Evolutionary conservation across 2,113 vertebrate species (phyloP), one percentile per base, ranked within the genome.

Genomic region (Daboia siamensis): DNA sequence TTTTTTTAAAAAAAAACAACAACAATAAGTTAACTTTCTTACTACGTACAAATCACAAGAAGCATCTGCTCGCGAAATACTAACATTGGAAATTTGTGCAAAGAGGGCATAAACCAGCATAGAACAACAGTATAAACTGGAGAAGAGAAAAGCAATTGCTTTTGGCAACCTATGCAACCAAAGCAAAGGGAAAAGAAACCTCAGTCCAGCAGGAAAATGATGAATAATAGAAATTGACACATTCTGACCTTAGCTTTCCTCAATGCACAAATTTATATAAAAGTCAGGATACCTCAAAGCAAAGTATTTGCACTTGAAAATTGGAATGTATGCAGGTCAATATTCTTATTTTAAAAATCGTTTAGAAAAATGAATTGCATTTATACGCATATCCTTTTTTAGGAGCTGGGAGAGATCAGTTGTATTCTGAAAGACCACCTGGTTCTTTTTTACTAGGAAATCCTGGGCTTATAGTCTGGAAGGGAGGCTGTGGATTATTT

Each of bases 1-100:
- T 33, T 86, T 61, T 92, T 55, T 20, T 13, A 90, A 85, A 98
- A 97, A 97, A 93, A 26, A 96, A 97, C 98, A 98, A 98, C 97
- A 97, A 93, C 29, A 96, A 97, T 98, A 98, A 98, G 91, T 98
- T 98, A 98, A 84, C 93, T 57, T 86, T 91, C 95, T 95, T 96
- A 90, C 21, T 51, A 90, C 46, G n/a, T 94, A 98, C 97, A 97
- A 94, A 96, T 91, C 0, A 4, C 88, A 89, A 84, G 52, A 0
- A 92, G 90, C 0, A 6, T 44, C 57, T 74, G 0, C 56, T 92
- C 87, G 88, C 0, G 90, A 96, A 97, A 95, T 80, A 95, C 94
- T 94, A 94, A 94, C 85, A 29, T 48, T 88, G 9, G 26, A n/a
- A 46, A 21, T 48, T 4, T 17, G 51, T 1, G 48, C 80, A 61